A percentile compares a stretch with the other conserved stretches of the same genome.
Evolutionary conservation across 2,888 invertebrate species (phyloP).

Genomic region (Heliothis peltigera): DNA sequence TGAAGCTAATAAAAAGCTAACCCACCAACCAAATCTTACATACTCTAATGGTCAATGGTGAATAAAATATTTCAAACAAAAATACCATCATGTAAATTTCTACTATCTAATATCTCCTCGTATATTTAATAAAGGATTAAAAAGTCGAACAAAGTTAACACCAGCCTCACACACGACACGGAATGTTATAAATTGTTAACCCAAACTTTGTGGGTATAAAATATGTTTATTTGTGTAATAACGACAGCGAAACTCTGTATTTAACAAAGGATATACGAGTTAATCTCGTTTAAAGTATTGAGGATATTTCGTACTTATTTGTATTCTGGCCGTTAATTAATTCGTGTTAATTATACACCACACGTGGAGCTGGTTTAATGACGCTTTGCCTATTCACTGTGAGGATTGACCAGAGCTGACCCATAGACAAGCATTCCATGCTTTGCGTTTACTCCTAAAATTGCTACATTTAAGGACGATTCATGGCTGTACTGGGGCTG

Average conservation of each 20-base stretch:
- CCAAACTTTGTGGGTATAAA: conserved; percentile 14
- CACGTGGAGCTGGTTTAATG: neutral
- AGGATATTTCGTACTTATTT: neutral
- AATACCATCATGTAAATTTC: neutral
- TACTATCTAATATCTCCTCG: neutral
- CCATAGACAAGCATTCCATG: no score
- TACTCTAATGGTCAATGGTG: no score
- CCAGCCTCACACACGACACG: conserved; percentile 1
- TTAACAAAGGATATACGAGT: neutral
- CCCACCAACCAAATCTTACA: no score
- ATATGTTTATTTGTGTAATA: conserved; percentile 38
- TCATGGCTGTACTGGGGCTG: no score
- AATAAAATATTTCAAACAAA: neutral
- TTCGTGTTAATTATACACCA: neutral
- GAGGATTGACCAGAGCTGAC: neutral
- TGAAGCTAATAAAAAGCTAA: no score
- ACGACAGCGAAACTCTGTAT: conserved; percentile 23
- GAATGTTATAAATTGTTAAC: conserved; percentile 27
- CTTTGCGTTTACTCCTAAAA: no score
- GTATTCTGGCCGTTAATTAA: neutral
- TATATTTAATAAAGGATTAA: conserved; percentile 11
- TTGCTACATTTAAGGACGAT: no score
- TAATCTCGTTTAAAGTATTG: neutral
- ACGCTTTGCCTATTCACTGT: neutral
- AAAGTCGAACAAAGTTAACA: conserved; percentile 24